These are phyloP conservation scores for Chrysemys picta DNA, from an alignment of 2,113 vertebrate genomes.

Conservation along the genomic window DNA sequence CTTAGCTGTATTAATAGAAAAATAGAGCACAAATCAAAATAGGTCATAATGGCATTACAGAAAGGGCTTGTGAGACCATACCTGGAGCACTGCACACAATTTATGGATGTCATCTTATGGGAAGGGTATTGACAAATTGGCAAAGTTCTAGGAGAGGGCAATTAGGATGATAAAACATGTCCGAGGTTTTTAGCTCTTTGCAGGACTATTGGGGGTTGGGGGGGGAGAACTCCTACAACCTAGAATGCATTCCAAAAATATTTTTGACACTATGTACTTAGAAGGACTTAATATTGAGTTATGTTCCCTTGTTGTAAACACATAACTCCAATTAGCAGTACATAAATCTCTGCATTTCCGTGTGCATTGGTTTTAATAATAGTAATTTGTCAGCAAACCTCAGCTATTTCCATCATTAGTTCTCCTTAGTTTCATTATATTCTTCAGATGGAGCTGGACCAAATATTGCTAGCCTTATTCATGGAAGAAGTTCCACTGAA, in stretches of 20 bases:
- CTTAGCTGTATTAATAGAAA: not conserved
- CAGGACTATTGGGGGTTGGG: not conserved
- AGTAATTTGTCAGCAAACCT: constrained; percentile 56
- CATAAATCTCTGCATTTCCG: constrained; percentile 60
- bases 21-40: constrained; percentile 3
- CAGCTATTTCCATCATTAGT: constrained; percentile 48
- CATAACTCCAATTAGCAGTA: constrained; percentile 42
- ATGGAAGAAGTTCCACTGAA: constrained; percentile 11
- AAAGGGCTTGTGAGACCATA: not conserved
- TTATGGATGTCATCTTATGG: not conserved
- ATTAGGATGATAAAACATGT: constrained; percentile 5
- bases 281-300: constrained; percentile 28
- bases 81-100: not conserved
- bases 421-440: constrained; percentile 40
- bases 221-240: not conserved
- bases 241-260: not conserved
- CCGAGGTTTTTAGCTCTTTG: not conserved
- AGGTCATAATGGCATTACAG: not conserved
- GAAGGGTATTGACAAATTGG: constrained; percentile 22
- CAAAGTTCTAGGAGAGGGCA: not conserved
- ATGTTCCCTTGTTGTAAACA: constrained; percentile 13
- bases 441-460: constrained; percentile 66
- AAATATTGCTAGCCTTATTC: constrained; percentile 64
- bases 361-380: constrained; percentile 48
- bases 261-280: constrained; percentile 22